Evolutionary conservation across 35 echinoderm and acorn worm genomes (phyloP), one percentile per base, ranked within the genome.

Genomic region (Hemicentrotus pulcherrimus): DNA sequence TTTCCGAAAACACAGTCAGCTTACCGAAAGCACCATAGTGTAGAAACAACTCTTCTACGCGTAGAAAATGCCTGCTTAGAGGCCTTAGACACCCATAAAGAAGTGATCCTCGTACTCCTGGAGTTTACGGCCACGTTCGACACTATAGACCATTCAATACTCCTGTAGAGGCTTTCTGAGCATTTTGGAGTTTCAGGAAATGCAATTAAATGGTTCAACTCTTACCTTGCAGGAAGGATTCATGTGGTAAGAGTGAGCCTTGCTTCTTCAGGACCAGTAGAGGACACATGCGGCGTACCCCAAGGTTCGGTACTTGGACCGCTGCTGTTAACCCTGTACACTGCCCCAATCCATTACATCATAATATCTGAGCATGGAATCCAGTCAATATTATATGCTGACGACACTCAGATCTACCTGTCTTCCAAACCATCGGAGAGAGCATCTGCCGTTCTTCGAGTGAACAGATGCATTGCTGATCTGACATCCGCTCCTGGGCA

Each of bases 291-390:
- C 18, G 98, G 98, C 22, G 95, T 98, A 16, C 98, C 98, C 6
- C 98, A 97, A 60, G 98, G 96, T 18, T 96, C 95, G 61, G 96
- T 97, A 4, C 41, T 97, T 11, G 98, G 94, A 32, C n/a, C 96
- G 18, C 46, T 96, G 18, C 55, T 86, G 2, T 98, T 96, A 52
- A 95, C 92, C 2, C 31, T 98, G 71, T 98, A 96, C 94, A 95
- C 96, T 35, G 45, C 96, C 46, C 96, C 96, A 28, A 47, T 96
- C 48, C 58, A 98, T 19, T 60, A 96, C 71, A 98, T 98, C 14
- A n/a, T n/a, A n/a, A 98, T 98, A 10, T 41, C 88, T 32, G 78
- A 86, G 41, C 95, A 98, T 91, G 88, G 52, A 31, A 10, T 98
- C 0, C 14, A 96, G 31, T 94, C 28, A 24, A 98, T 96, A 96